Evolutionary conservation across 2,113 vertebrate species (phyloP).

Genomic region (Dromas ardeola): DNA sequence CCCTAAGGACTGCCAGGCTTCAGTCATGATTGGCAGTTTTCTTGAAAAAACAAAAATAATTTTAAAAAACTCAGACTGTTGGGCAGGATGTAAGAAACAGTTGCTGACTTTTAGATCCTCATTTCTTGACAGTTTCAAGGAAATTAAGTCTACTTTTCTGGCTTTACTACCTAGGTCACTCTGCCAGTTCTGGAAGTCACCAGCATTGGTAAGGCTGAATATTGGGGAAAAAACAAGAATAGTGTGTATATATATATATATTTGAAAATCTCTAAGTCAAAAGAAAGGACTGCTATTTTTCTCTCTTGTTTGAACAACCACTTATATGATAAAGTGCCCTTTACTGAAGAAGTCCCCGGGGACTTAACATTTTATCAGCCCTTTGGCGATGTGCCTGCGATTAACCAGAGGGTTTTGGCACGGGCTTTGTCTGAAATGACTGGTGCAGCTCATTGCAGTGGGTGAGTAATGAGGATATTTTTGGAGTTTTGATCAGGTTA

Average conservation of each 20-base stretch:
- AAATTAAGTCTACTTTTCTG: neutral
- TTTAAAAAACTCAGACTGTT: neutral
- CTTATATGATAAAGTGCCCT: neutral
- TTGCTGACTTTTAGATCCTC: neutral
- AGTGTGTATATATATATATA: no score
- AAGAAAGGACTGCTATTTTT: neutral
- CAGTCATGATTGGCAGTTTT: neutral
- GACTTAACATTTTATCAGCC: neutral
- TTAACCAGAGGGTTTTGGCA: neutral
- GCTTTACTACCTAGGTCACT: neutral
- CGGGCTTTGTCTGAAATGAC: neutral
- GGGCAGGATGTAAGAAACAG: neutral
- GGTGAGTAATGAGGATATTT: neutral
- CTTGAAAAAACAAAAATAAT: neutral
- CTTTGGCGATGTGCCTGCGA: accelerated
- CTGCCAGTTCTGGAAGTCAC: neutral
- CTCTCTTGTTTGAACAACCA: constrained; percentile 1
- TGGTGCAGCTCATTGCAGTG: neutral
- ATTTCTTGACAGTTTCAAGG: neutral
- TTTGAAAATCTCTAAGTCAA: neutral
- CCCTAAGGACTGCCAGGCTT: neutral
- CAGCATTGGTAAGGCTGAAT: neutral
- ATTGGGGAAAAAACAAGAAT: neutral
- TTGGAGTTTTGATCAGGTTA: neutral
- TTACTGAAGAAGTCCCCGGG: neutral